phyloP scores from a whole-genome alignment of 2,888 invertebrate species.

The Hydroisotoma schaefferi region DNA sequence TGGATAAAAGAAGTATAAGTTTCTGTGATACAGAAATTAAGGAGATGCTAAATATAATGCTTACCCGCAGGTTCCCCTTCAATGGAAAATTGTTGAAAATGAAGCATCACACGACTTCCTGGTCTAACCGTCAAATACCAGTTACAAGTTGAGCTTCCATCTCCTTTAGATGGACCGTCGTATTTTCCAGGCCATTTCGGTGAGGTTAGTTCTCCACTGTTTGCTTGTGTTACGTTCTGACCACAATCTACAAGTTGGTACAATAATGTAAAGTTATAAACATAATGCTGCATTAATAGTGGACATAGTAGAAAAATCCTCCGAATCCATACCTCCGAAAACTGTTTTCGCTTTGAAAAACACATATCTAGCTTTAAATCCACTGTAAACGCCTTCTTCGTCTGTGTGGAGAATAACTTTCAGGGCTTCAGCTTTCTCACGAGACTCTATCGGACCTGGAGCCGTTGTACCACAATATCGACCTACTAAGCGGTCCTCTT shows the following conservation, averaged over 20 bases:
- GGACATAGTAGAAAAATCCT: not conserved
- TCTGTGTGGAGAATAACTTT: slow-evolving; percentile 87
- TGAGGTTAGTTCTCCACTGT: slow-evolving; percentile 75
- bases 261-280: not conserved
- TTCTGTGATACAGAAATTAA: not conserved
- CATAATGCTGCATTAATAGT: not conserved
- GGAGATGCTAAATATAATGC: slow-evolving; percentile 49
- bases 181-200: slow-evolving; percentile 90
- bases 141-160: slow-evolving; percentile 87
- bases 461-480: slow-evolving; percentile 87
- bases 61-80: slow-evolving; percentile 86
- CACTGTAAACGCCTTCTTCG: slow-evolving; percentile 80
- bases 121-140: slow-evolving; percentile 90
- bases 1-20: slow-evolving; percentile 5
- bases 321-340: slow-evolving; percentile 61
- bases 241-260: slow-evolving; percentile 69
- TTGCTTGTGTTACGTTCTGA: slow-evolving; percentile 73
- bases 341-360: slow-evolving; percentile 85
- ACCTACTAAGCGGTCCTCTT: slow-evolving; percentile 77
- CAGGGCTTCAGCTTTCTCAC: slow-evolving; percentile 79
- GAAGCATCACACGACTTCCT: slow-evolving; percentile 81
- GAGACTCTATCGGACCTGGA: slow-evolving; percentile 84
- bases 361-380: slow-evolving; percentile 92
- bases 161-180: slow-evolving; percentile 71
- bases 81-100: slow-evolving; percentile 85